Base-by-base conservation (phyloP, 2,888 invertebrate genomes). In the Dolichomitus sp. region DNA sequence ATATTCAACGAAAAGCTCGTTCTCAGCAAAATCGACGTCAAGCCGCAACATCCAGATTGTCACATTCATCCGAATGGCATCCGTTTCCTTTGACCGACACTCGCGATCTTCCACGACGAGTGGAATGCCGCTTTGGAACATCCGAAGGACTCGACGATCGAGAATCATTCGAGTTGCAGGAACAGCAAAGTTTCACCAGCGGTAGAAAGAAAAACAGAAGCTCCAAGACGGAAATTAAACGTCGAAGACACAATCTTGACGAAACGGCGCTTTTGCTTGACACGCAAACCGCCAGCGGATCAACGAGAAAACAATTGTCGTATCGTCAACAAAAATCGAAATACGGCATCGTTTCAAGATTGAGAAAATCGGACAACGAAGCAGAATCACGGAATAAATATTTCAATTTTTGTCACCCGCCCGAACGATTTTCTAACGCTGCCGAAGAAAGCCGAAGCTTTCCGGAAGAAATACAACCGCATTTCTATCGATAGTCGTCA, bases 231-330 rank as follows among this genome's bases (percentile, higher is more conserved):
- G 45, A 76, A 14, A 11, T 27, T 40, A 66, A 63, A 1, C 12
- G 48, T 37, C 33, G 48, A 14, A 57, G 37, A 37, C 69, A 14
- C 23, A 45, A 77, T 63, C 59, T 52, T 17, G 79, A 79, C 23
- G 79, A 72, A 27, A 61, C 66, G 37, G 37, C 48, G 70, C 37
- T 59, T 1, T 70, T 82, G 40, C 63, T 82, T 27, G 70, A 50
- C 76, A 40, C 61, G 45, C 68, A 73, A 23, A 69, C 72, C 19
- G 68, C 61, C 48, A 45, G 70, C 70, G 42, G 65, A 57, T 74
- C 45, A 27, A 54, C 48, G 11, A 42, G 59, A n/a, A 61, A 78
- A 66, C 74, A 70, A 65, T 61, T 48, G 66, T 72, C 48, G 4
- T 23, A 48, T 37, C 78, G 54, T 37, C 77, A 69, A 33, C 37